These are phyloP conservation scores for Amniataba percoides DNA, from an alignment of 2,797 vertebrate species.

Conservation along the genomic window DNA sequence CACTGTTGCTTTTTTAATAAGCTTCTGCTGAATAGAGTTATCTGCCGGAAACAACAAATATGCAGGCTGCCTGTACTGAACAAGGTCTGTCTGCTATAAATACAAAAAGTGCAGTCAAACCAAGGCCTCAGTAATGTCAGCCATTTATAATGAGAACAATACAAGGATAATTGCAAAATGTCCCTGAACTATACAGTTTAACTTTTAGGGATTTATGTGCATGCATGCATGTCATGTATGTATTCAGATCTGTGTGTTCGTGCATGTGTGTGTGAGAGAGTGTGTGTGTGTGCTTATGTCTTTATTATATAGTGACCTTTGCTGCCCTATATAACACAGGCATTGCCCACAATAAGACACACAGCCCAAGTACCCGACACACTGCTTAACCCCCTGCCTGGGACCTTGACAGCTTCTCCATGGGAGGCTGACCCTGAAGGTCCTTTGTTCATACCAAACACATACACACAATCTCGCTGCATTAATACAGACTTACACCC, in stretches of 20 bases:
- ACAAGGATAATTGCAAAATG: slow-evolving; percentile 56
- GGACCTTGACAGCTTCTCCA: slow-evolving; percentile 83
- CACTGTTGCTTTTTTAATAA: background rate
- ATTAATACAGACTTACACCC: slow-evolving; percentile 51
- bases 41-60: slow-evolving; percentile 15
- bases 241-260: slow-evolving; percentile 30
- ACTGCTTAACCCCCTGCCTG: slow-evolving; percentile 81
- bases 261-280: background rate
- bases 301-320: slow-evolving; percentile 75
- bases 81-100: slow-evolving; percentile 43
- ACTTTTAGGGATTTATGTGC: slow-evolving; percentile 53
- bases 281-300: slow-evolving; percentile 37
- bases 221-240: slow-evolving; percentile 33
- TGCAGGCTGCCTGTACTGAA: slow-evolving; percentile 1
- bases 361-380: slow-evolving; percentile 66
- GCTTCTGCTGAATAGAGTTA: background rate
- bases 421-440: slow-evolving; percentile 79
- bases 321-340: slow-evolving; percentile 58
- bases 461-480: slow-evolving; percentile 36
- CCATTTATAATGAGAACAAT: slow-evolving; percentile 49
- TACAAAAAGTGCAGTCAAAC: slow-evolving; percentile 20
- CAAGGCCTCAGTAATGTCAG: slow-evolving; percentile 39
- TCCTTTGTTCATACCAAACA: slow-evolving; percentile 74
- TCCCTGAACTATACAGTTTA: slow-evolving; percentile 64
- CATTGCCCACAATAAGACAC: slow-evolving; percentile 71